Percentiles rank a stretch among this genome's conserved stretches.
These are phyloP conservation scores for Brachypodius melanocephalos DNA, from an alignment of 2,113 vertebrate species.

Conservation along the genomic window DNA sequence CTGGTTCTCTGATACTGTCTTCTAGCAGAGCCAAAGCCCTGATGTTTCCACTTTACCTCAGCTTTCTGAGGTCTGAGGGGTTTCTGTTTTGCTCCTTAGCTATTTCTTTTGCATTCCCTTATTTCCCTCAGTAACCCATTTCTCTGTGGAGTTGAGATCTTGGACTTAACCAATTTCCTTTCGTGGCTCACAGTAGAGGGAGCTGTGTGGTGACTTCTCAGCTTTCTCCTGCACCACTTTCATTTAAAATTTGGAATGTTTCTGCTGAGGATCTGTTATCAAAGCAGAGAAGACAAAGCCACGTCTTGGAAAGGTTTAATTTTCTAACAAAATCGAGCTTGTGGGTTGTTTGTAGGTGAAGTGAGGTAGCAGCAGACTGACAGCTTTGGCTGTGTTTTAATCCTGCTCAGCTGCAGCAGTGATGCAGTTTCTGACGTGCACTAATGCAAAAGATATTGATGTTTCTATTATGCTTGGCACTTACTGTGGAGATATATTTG, in stretches of 20 bases:
- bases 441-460: background rate
- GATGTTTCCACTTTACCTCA: background rate
- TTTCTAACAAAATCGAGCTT: background rate
- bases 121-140: background rate
- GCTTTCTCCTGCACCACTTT: background rate
- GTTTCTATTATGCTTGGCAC: background rate
- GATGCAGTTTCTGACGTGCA: accelerated
- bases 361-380: background rate
- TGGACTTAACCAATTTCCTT: background rate
- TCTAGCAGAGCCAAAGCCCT: background rate
- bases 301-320: background rate
- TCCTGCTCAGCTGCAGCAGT: background rate
- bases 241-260: background rate
- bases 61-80: background rate
- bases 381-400: background rate
- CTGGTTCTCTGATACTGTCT: background rate
- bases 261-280: background rate
- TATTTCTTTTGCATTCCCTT: background rate
- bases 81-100: background rate
- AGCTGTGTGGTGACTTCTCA: background rate
- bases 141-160: background rate
- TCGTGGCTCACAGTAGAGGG: background rate
- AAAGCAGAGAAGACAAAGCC: background rate
- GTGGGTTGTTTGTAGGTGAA: background rate
- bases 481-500: background rate